phyloP scores from a whole-genome alignment of 2,113 vertebrate species.

The Equus quagga region DNA sequence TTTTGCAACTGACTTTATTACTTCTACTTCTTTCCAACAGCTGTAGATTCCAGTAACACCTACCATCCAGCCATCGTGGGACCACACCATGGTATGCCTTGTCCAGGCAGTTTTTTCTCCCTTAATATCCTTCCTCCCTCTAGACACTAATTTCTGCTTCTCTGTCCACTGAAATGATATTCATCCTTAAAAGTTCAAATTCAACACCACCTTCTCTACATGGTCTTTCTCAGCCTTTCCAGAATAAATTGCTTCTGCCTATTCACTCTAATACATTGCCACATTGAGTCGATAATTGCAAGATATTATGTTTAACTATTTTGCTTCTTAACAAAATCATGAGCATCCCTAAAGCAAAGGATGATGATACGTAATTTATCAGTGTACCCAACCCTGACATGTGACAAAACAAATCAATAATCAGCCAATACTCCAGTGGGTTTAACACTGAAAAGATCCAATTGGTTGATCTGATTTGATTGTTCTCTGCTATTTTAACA shows the following conservation, averaged over 20 bases:
- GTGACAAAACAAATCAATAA: neutral
- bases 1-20: neutral
- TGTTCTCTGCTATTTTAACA: neutral
- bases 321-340: neutral
- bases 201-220: neutral
- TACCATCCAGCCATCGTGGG: neutral
- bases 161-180: neutral
- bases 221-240: neutral
- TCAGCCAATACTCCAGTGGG: neutral
- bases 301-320: neutral
- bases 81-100: neutral
- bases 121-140: neutral
- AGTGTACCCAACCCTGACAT: neutral
- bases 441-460: neutral
- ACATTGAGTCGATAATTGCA: neutral
- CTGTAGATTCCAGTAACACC: neutral
- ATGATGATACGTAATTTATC: constrained; percentile 1
- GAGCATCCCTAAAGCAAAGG: neutral
- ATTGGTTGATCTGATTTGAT: neutral
- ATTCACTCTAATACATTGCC: neutral
- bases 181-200: neutral
- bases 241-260: neutral
- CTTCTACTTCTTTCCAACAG: neutral
- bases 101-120: neutral
- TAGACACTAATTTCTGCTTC: neutral